These are phyloP conservation scores for Monopis laevigella DNA, from an alignment of 2,888 invertebrate species.

Conservation along the genomic window DNA sequence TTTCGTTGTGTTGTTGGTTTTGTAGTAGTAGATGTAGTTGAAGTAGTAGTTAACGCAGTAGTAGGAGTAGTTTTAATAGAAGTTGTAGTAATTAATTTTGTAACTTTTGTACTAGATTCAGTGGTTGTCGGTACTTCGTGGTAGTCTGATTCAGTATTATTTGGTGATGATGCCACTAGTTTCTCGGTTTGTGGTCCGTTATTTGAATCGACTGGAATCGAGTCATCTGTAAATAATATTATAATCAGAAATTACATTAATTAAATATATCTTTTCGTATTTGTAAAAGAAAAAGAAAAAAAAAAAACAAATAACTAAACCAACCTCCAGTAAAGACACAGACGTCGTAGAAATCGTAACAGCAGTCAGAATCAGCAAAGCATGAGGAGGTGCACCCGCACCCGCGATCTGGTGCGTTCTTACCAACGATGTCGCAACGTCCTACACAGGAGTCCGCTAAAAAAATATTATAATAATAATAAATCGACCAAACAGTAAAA, in stretches of 20 bases:
- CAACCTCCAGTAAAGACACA: constrained; percentile 48
- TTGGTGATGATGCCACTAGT: constrained; percentile 27
- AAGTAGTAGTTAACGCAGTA: constrained; percentile 21
- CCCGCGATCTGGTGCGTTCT: constrained; percentile 15
- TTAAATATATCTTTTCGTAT: too few relatives aligned
- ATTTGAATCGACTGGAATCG: constrained; percentile 18
- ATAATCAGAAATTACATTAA: too few relatives aligned
- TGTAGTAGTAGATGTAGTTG: constrained; percentile 21
- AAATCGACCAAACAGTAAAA: too few relatives aligned
- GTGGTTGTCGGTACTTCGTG: background rate
- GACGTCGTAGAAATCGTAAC: constrained; percentile 70
- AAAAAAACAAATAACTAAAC: too few relatives aligned
- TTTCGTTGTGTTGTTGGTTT: constrained; percentile 17
- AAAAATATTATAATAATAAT: constrained; percentile 23
- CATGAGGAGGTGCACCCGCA: constrained; percentile 73
- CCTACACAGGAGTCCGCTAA: constrained; percentile 59
- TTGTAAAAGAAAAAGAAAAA: too few relatives aligned
- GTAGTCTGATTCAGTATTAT: background rate
- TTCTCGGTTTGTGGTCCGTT: constrained; percentile 31
- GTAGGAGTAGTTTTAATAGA: constrained; percentile 20
- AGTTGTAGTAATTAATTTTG: constrained; percentile 16
- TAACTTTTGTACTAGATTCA: constrained; percentile 16
- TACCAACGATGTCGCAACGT: constrained; percentile 39
- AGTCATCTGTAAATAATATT: constrained; percentile 20
- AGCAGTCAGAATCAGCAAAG: constrained; percentile 64